Percentiles rank a stretch among this genome's conserved stretches.
Evolutionary conservation across 2,113 vertebrate genomes (phyloP).

Genomic region (Salvelinus alpinus): DNA sequence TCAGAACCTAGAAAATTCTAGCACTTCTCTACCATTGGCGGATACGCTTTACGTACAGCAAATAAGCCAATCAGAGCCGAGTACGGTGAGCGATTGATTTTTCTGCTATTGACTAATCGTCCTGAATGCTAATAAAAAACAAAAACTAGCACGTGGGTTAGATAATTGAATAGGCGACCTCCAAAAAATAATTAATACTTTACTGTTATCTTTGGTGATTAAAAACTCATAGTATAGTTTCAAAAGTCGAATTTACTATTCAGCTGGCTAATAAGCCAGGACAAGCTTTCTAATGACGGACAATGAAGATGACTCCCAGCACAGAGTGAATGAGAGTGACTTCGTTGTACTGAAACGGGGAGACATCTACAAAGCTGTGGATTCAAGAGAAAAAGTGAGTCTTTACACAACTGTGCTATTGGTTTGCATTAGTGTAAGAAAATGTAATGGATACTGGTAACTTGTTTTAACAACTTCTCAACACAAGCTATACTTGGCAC

Average conservation of each 20-base stretch:
- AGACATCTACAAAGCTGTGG: constrained; percentile 90
- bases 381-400: constrained; percentile 84
- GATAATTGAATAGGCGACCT: neutral
- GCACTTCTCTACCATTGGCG: neutral
- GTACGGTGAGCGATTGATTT: too few species aligned
- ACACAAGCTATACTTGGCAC: too few species aligned
- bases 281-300: constrained; percentile 63
- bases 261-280: neutral
- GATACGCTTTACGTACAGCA: neutral
- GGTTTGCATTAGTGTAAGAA: neutral
- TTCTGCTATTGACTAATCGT: constrained; percentile 42
- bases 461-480: too few species aligned
- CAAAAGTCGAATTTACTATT: neutral
- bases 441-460: too few species aligned
- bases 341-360: constrained; percentile 87
- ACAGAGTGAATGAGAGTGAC: constrained; percentile 81
- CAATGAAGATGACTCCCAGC: constrained; percentile 48
- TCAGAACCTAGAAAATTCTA: too few species aligned
- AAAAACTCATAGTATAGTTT: neutral
- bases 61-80: constrained; percentile 40
- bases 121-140: constrained; percentile 51
- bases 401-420: neutral
- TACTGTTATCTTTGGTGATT: constrained; percentile 20
- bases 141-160: constrained; percentile 66
- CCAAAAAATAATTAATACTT: neutral